These are phyloP conservation scores for Alviniconcha marisindica DNA, from an alignment of 1,140 invertebrate genomes.

Conservation along the genomic window DNA sequence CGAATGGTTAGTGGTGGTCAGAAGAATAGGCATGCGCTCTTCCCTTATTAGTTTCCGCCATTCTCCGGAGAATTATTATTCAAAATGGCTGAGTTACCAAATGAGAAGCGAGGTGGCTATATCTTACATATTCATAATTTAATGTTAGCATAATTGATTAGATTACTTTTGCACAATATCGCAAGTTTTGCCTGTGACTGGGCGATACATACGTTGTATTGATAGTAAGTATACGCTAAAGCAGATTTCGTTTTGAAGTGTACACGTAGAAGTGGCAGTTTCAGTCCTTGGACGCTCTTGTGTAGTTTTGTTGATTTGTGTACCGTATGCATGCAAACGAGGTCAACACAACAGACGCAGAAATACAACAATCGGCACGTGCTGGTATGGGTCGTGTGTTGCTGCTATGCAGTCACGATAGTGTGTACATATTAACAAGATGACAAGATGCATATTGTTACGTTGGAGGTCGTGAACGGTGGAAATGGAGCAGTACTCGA, in stretches of 20 bases:
- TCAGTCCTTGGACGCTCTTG: slow-evolving; percentile 1
- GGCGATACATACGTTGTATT: too few relatives aligned
- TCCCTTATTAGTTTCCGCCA: slow-evolving; percentile 39
- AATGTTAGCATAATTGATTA: slow-evolving; percentile 45
- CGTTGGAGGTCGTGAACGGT: too few relatives aligned
- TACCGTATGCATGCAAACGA: slow-evolving; percentile 42
- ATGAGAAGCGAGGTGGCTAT: slow-evolving; percentile 38
- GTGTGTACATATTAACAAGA: too few relatives aligned
- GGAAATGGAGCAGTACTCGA: too few relatives aligned
- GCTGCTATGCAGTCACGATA: too few relatives aligned
- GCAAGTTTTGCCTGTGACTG: too few relatives aligned
- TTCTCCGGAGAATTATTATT: slow-evolving; percentile 41
- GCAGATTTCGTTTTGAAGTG: too few relatives aligned
- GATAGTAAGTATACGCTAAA: too few relatives aligned
- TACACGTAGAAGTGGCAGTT: background rate
- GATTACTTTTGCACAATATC: slow-evolving; percentile 16
- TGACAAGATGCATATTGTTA: too few relatives aligned
- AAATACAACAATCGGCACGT: slow-evolving; percentile 33
- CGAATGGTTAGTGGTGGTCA: too few relatives aligned
- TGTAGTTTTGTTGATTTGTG: slow-evolving; percentile 12
- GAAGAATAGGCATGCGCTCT: background rate
- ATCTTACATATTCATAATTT: slow-evolving; percentile 45
- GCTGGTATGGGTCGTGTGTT: background rate
- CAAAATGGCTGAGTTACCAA: slow-evolving; percentile 42
- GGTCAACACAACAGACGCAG: slow-evolving; percentile 23